Conservation (phyloP, 1,140 invertebrate genomes). For the Sipha flava region DNA sequence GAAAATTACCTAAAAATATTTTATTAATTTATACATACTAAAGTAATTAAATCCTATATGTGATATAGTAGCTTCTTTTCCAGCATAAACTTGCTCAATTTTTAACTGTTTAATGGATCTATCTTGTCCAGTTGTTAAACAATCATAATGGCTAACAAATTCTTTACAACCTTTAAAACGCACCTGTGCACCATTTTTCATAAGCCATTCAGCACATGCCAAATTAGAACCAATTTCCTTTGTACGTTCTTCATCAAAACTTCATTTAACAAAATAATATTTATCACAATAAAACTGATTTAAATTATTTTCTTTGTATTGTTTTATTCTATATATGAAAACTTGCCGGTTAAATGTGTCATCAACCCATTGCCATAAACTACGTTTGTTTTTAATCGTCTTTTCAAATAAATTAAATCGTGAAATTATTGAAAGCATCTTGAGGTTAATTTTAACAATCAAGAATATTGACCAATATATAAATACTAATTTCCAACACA, state of each 20-base stretch:
- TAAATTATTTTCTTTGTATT: neutral
- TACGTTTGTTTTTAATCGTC: neutral
- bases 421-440: neutral
- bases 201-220: slow-evolving; percentile 85
- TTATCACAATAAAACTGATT: neutral
- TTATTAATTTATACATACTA: slow-evolving; percentile 47
- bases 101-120: slow-evolving; percentile 44
- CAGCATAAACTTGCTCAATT: slow-evolving; percentile 64
- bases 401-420: neutral
- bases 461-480: too few relatives aligned
- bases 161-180: slow-evolving; percentile 53
- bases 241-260: slow-evolving; percentile 49
- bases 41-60: slow-evolving; percentile 70
- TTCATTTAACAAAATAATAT: neutral
- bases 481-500: too few relatives aligned
- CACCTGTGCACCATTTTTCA: slow-evolving; percentile 68
- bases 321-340: neutral
- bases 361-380: slow-evolving; percentile 11
- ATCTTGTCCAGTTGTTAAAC: slow-evolving; percentile 46
- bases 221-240: slow-evolving; percentile 69
- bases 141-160: slow-evolving; percentile 61
- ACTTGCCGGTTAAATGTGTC: slow-evolving; percentile 15
- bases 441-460: neutral
- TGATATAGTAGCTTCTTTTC: slow-evolving; percentile 63
- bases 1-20: too few relatives aligned